Percentiles rank a stretch among this genome's conserved stretches.
Conservation (phyloP, 2,113 vertebrate genomes). For the Sialia sialis region DNA sequence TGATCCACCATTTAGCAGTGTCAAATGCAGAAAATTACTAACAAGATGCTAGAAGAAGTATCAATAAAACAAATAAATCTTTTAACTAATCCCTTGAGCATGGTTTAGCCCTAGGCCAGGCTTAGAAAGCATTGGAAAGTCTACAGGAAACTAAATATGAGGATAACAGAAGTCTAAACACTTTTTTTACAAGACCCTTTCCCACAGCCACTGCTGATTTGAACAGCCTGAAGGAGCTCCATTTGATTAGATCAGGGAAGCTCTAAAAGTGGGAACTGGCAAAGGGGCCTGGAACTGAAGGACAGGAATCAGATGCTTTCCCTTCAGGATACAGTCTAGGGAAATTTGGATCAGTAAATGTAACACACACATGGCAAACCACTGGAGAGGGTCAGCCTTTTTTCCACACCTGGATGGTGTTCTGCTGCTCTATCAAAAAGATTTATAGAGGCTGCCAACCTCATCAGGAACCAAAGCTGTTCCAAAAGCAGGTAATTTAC, state of each 20-base stretch:
- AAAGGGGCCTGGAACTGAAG: not conserved
- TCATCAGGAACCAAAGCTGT: not conserved
- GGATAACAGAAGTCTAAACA: not conserved
- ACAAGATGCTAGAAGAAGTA: not conserved
- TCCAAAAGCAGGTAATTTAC: not conserved
- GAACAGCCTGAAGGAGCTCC: not conserved
- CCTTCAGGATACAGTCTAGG: not conserved
- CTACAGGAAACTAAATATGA: not conserved
- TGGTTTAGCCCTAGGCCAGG: not conserved
- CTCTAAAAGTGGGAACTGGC: not conserved
- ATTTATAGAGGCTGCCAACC: not conserved
- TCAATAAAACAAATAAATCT: not conserved
- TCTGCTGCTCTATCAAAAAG: not conserved
- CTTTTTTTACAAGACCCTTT: not conserved
- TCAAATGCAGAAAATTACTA: not conserved
- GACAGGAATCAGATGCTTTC: not conserved
- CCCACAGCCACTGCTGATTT: accelerated
- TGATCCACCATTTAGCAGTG: not conserved
- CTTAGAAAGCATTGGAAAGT: not conserved
- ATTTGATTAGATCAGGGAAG: not conserved
- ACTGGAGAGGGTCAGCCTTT: not conserved
- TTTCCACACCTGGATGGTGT: not conserved
- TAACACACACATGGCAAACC: not conserved
- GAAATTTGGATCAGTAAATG: not conserved
- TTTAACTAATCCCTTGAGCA: not conserved